These are phyloP conservation scores for Toxotes lorentzi DNA, from an alignment of 2,797 vertebrate genomes.

Conservation along the genomic window DNA sequence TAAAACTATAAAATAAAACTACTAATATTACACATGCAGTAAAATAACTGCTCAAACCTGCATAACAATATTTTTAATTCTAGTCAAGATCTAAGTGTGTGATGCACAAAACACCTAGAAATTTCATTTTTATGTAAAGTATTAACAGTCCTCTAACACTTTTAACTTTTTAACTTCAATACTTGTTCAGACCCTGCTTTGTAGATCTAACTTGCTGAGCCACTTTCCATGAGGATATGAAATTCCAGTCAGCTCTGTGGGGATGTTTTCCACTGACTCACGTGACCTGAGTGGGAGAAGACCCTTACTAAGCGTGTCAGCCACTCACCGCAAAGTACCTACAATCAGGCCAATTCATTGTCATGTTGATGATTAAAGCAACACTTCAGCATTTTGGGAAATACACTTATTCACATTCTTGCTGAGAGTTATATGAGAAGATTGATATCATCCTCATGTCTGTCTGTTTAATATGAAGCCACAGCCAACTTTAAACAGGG, in stretches of 20 bases:
- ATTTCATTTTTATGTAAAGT: too few relatives aligned
- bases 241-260: constrained; percentile 82
- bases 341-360: constrained; percentile 11
- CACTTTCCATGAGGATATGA: constrained; percentile 72
- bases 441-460: neutral
- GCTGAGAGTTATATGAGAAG: neutral
- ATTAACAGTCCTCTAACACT: constrained; percentile 9
- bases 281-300: constrained; percentile 52
- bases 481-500: neutral
- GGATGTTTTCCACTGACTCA: constrained; percentile 70
- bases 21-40: too few relatives aligned
- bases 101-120: neutral
- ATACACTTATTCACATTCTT: neutral
- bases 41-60: neutral
- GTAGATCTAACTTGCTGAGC: constrained; percentile 48
- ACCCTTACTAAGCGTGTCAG: constrained; percentile 13
- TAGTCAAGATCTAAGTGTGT: neutral
- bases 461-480: constrained; percentile 4
- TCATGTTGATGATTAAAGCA: neutral
- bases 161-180: constrained; percentile 42
- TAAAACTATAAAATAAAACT: too few relatives aligned
- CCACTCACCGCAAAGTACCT: neutral
- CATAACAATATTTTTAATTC: neutral
- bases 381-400: constrained; percentile 15
- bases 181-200: constrained; percentile 44